A percentile compares a stretch with the other conserved stretches of the same genome.
phyloP scores from a whole-genome alignment of 2,113 vertebrate species.

The Epinephelus moara region DNA sequence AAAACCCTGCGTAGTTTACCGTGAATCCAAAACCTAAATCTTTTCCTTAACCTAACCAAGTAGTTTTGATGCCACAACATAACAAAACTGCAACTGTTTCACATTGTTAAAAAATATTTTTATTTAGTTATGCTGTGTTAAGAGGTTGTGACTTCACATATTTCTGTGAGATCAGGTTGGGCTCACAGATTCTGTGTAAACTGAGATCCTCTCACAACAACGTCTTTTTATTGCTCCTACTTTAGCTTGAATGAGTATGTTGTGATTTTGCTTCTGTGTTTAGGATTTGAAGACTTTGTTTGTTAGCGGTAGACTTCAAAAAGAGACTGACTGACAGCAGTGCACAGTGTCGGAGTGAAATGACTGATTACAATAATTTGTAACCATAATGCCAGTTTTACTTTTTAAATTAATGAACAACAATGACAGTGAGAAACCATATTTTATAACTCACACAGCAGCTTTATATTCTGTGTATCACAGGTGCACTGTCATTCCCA shows the following conservation, averaged over 20 bases:
- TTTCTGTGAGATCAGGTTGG: no score
- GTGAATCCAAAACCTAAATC: no score
- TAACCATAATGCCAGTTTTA: background rate
- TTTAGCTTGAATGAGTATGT: background rate
- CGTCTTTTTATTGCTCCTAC: background rate
- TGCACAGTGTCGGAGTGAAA: background rate
- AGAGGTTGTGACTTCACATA: no score
- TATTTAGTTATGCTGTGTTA: no score
- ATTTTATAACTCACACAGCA: background rate
- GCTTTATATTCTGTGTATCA: background rate
- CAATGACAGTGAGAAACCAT: background rate
- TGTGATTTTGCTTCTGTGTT: background rate
- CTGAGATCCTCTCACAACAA: background rate
- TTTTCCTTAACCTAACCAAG: no score
- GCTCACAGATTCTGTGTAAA: no score
- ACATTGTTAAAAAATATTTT: no score
- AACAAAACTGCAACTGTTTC: no score
- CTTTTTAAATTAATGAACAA: conserved; percentile 3
- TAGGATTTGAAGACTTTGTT: background rate
- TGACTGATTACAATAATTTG: background rate
- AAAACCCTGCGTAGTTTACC: no score
- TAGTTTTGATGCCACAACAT: no score
- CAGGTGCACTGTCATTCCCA: background rate
- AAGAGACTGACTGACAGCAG: background rate
- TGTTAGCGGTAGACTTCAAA: background rate